Evolutionary conservation across 2,797 vertebrate species (phyloP).

Genomic region (Apogon talboti): DNA sequence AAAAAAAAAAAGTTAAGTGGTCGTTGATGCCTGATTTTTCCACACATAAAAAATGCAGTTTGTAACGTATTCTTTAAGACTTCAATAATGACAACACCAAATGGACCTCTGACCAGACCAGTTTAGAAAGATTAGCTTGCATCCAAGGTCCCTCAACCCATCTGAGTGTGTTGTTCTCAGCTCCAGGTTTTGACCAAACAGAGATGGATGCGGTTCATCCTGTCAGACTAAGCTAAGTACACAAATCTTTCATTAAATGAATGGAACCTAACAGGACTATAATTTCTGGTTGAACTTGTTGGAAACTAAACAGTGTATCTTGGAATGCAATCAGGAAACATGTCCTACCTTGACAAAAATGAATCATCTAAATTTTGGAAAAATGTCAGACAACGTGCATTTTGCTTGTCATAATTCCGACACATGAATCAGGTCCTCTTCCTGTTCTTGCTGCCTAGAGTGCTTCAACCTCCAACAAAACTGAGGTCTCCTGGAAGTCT

Average conservation of each 20-base stretch:
- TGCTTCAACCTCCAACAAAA: conserved; percentile 12
- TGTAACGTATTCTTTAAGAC: no score
- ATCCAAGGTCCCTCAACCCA: no score
- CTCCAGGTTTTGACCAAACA: conserved; percentile 22
- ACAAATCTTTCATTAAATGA: conserved; percentile 27
- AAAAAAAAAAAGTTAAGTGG: no score
- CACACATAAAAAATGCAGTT: no score
- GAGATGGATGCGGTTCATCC: conserved; percentile 3
- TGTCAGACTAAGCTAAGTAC: conserved; percentile 20
- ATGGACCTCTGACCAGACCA: no score
- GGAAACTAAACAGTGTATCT: conserved; percentile 4
- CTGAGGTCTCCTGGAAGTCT: conserved; percentile 6
- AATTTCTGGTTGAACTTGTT: conserved; percentile 2
- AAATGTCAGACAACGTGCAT: no score
- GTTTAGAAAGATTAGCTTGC: no score
- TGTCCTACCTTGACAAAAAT: not conserved
- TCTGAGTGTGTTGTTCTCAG: not conserved
- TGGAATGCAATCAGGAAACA: not conserved
- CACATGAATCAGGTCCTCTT: not conserved
- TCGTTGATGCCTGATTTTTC: no score
- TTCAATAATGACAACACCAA: no score
- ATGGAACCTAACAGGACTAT: conserved; percentile 20
- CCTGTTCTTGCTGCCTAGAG: conserved; percentile 2
- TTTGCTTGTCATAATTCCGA: not conserved
- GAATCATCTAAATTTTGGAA: not conserved